Evolutionary conservation across 1,140 invertebrate species (phyloP).

Genomic region (Oscheius sp.): DNA sequence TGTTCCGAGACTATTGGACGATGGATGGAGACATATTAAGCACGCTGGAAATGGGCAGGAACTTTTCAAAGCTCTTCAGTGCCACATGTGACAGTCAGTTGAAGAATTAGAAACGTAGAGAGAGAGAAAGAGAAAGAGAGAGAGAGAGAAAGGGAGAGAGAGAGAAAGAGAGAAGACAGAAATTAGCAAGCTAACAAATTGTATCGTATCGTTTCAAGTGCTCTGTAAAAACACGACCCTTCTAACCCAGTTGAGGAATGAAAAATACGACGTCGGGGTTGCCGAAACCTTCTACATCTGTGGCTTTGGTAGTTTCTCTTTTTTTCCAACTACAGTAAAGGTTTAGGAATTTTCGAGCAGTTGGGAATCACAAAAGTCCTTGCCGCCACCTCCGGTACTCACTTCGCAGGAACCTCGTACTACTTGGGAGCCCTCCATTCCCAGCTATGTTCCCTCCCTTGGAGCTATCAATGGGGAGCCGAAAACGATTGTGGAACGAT

Average conservation of each 20-base stretch:
- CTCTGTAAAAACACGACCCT: too few relatives aligned
- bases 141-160: too few relatives aligned
- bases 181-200: too few relatives aligned
- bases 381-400: background rate
- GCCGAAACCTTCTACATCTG: background rate
- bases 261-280: background rate
- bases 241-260: background rate
- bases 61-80: too few relatives aligned
- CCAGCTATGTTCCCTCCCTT: background rate
- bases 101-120: too few relatives aligned
- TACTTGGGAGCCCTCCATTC: background rate
- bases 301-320: background rate
- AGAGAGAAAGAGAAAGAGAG: too few relatives aligned
- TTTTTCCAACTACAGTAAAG: background rate
- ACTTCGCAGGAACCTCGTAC: background rate
- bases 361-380: background rate
- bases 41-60: too few relatives aligned
- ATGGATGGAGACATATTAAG: too few relatives aligned
- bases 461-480: background rate
- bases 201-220: too few relatives aligned
- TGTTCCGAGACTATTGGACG: too few relatives aligned
- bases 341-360: background rate
- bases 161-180: too few relatives aligned
- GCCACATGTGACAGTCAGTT: too few relatives aligned
- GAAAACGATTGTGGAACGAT: background rate